Conservation (phyloP, 1,140 invertebrate genomes). For the Bombus haemorrhoidalis region DNA sequence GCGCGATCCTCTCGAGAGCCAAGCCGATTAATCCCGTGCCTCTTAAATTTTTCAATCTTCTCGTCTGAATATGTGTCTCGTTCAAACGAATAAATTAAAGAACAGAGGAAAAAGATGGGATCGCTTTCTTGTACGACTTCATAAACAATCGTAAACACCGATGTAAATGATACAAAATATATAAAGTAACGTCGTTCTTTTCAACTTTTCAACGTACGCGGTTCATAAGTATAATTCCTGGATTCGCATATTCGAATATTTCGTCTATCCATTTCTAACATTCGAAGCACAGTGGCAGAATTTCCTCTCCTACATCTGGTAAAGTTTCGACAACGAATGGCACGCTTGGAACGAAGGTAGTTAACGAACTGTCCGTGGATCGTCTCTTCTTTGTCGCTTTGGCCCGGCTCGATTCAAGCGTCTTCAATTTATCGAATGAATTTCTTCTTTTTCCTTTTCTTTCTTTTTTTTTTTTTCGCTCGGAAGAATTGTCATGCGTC, state of each 20-base stretch:
- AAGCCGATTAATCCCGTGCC: no score
- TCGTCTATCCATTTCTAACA: no score
- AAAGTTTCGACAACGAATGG: neutral
- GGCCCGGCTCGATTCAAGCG: neutral
- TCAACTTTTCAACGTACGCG: neutral
- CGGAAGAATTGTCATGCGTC: slow-evolving; percentile 30
- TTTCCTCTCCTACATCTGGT: neutral
- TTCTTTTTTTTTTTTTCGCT: neutral
- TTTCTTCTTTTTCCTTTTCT: neutral
- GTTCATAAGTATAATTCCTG: neutral
- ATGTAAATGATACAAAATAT: neutral
- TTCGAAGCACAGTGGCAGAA: no score
- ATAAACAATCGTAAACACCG: neutral
- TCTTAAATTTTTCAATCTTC: no score
- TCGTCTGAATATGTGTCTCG: no score
- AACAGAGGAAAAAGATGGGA: no score
- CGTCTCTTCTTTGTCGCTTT: neutral
- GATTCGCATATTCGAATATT: no score
- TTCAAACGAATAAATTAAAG: no score
- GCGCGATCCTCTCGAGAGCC: no score
- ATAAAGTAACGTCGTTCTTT: no score
- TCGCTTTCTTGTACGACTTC: no score
- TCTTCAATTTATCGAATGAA: neutral
- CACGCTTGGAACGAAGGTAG: neutral
- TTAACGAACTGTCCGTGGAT: neutral